Conservation (phyloP, 2,797 vertebrate genomes). For the Spheniscus humboldti region DNA sequence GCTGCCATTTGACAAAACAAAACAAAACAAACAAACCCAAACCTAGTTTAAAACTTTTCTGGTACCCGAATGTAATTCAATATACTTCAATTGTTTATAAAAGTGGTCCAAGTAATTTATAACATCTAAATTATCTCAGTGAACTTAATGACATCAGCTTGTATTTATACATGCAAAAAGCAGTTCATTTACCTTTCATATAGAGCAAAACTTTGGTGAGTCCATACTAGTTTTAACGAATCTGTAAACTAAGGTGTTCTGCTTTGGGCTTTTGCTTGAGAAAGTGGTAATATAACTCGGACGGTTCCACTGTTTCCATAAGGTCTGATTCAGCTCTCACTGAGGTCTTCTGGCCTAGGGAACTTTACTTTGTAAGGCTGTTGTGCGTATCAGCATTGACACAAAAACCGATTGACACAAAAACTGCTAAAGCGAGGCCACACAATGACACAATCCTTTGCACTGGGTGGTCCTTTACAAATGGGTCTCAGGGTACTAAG, state of each 20-base stretch:
- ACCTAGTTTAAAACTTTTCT: not conserved
- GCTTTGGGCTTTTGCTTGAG: not conserved
- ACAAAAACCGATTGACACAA: not conserved
- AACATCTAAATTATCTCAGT: not conserved
- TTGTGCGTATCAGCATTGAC: not conserved
- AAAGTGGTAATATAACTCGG: not conserved
- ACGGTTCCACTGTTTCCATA: not conserved
- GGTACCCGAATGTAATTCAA: not conserved
- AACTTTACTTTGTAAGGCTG: not conserved
- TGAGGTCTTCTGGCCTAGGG: not conserved
- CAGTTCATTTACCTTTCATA: not conserved
- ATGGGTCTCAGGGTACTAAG: not conserved
- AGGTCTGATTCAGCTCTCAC: not conserved
- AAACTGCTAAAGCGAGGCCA: not conserved
- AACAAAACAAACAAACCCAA: not conserved
- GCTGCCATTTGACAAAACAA: not conserved
- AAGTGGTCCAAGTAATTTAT: not conserved
- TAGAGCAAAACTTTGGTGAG: not conserved
- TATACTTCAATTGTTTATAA: not conserved
- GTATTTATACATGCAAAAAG: not conserved
- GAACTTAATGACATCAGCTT: not conserved
- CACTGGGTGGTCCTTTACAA: not conserved
- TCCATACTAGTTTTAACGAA: not conserved
- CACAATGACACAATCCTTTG: not conserved
- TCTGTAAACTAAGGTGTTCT: not conserved